Base-by-base conservation (phyloP, 2,888 invertebrate species). In the Zaprionus obscuricornis region DNA sequence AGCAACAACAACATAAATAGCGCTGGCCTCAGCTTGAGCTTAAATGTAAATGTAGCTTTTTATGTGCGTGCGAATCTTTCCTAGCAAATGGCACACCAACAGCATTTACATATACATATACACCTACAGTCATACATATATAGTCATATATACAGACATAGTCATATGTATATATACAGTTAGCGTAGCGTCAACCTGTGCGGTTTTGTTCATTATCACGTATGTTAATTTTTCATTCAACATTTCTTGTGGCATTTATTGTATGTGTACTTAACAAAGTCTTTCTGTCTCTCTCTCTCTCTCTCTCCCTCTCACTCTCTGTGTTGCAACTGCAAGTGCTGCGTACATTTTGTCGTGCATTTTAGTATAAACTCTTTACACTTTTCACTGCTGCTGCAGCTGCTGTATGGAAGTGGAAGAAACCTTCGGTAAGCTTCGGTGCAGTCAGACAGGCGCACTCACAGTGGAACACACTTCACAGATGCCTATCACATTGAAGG, bases 201-300 rank as follows among this genome's bases (percentile, higher is more conserved):
- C 16, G 49, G 49, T 31, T 70, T 74, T 66, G 58, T 67, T 75
- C 66, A 78, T 79, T 75, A 79, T 73, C 73, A 78, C 39, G 26
- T 63, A 67, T 69, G 59, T 52, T 68, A 82, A 78, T 78, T n/a
- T n/a, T n/a, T 78, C 78, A 78, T 66, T 52, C 64, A 56, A 31
- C 26, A 18, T 17, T 54, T 50, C 63, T 72, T 39, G 67, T 66
- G 42, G 7, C 45, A 62, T 64, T 66, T 67, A 78, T 65, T 67
- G n/a, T 55, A 64, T 58, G 52, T 65, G 51, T 47, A 56, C 46
- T 33, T 31, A 47, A 40, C 8, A 36, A 24, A 37, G 10, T 47
- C 27, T 10, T 11, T 13, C 34, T 34, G 7, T 34, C 34, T 34
- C 13, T 5, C 22, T 13, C 22, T 33, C 7, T 5, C 3, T 50